A percentile compares a stretch with the other conserved stretches of the same genome.
Conservation (phyloP, 1,140 invertebrate species). For the Ooceraea biroi region DNA sequence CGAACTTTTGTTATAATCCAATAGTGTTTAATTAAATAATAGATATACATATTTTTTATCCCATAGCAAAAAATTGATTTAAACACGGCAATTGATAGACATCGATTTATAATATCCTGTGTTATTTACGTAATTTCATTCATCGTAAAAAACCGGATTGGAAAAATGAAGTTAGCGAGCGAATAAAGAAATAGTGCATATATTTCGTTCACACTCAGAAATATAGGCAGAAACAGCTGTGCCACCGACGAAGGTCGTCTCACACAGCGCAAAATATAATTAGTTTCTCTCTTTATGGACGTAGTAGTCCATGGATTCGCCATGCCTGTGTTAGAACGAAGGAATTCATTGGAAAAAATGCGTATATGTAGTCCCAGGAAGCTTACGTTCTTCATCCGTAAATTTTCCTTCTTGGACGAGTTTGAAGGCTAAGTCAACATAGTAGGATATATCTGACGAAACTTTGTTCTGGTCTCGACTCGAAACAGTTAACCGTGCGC, state of each 20-base stretch:
- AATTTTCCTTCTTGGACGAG: neutral
- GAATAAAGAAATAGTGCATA: no score
- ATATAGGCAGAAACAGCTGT: slow-evolving; percentile 51
- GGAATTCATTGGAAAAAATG: slow-evolving; percentile 55
- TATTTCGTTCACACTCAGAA: slow-evolving; percentile 39
- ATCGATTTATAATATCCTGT: no score
- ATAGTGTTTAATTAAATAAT: no score
- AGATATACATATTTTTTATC: no score
- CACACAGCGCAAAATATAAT: slow-evolving; percentile 66
- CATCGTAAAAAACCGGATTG: no score
- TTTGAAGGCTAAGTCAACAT: slow-evolving; percentile 26
- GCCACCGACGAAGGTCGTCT: slow-evolving; percentile 65
- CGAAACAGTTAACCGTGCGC: neutral
- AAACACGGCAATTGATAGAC: no score
- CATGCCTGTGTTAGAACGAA: slow-evolving; percentile 13
- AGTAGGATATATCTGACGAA: slow-evolving; percentile 38
- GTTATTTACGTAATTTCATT: no score
- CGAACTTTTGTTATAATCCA: no score
- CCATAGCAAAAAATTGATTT: no score
- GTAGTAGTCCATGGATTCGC: slow-evolving; percentile 8
- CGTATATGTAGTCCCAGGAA: slow-evolving; percentile 21
- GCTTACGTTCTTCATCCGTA: slow-evolving; percentile 24
- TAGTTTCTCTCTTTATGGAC: slow-evolving; percentile 65
- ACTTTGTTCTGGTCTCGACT: slow-evolving; percentile 13
- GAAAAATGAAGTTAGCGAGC: no score